Percentiles rank a stretch among this genome's conserved stretches.
phyloP scores from a whole-genome alignment of 2,888 invertebrate species.

The Pollenia griseotomentosa region DNA sequence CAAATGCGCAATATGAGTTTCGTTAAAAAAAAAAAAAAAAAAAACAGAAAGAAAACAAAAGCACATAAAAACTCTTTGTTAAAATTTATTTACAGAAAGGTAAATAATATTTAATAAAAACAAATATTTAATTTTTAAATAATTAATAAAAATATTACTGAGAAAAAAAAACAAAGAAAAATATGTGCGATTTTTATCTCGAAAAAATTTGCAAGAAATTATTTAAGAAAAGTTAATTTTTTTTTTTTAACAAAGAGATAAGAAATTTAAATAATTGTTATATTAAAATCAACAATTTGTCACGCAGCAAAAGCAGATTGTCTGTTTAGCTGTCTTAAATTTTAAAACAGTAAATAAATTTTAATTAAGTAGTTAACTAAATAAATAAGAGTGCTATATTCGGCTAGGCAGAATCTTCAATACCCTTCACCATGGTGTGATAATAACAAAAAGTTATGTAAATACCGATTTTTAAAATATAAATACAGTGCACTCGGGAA shows the following conservation, averaged over 20 bases:
- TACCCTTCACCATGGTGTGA: too few relatives aligned
- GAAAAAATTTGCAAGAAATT: not conserved
- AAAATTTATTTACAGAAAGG: not conserved
- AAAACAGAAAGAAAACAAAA: not conserved
- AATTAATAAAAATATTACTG: constrained; percentile 1
- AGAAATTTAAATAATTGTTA: not conserved
- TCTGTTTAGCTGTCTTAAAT: not conserved
- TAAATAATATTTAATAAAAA: constrained; percentile 11
- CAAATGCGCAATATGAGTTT: constrained; percentile 35
- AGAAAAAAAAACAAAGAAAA: not conserved
- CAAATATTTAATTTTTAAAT: constrained; percentile 28
- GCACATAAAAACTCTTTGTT: not conserved
- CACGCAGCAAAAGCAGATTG: constrained; percentile 17
- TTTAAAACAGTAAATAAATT: not conserved
- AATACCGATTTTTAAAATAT: too few relatives aligned
- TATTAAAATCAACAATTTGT: constrained; percentile 31
- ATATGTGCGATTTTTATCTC: constrained; percentile 8
- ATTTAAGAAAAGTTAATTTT: not conserved
- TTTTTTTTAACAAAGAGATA: not conserved
- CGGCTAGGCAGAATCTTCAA: too few relatives aligned
- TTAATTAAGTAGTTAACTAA: not conserved
- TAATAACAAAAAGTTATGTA: too few relatives aligned
- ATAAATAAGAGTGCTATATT: too few relatives aligned
- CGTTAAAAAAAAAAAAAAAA: not conserved
- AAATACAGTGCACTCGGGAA: too few relatives aligned